A percentile compares a stretch with the other conserved stretches of the same genome.
These are phyloP conservation scores for Phataginus tricuspis DNA, from an alignment of 2,797 vertebrate genomes.

Conservation along the genomic window DNA sequence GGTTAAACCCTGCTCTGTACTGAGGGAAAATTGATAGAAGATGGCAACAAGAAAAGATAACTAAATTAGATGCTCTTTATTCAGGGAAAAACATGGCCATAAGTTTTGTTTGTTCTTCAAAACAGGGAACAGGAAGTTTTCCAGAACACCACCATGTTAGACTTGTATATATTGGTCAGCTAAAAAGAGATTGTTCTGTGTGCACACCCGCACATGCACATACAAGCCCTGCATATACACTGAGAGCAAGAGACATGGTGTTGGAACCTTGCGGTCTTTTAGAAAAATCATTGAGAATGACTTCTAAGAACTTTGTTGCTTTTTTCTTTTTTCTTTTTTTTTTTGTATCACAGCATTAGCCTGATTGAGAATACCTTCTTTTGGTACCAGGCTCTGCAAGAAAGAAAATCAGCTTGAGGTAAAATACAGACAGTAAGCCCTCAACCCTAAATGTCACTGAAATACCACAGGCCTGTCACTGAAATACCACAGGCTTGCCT, in stretches of 20 bases:
- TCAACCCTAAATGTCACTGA: not conserved
- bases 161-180: not conserved
- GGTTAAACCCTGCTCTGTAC: not conserved
- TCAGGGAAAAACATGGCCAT: not conserved
- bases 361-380: not conserved
- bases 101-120: not conserved
- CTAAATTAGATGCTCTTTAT: not conserved
- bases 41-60: not conserved
- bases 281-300: not conserved
- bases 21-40: not conserved
- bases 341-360: not conserved
- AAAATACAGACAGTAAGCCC: not conserved
- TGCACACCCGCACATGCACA: rapidly evolving
- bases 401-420: not conserved
- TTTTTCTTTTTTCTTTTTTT: not conserved
- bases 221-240: not conserved
- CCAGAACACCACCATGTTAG: not conserved
- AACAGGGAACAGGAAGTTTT: not conserved
- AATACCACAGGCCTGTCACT: not conserved
- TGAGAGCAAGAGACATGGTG: not conserved
- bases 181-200: not conserved
- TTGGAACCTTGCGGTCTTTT: not conserved
- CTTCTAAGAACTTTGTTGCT: not conserved
- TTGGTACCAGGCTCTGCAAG: not conserved
- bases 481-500: not conserved